Percentiles rank a stretch among this genome's conserved stretches.
Evolutionary conservation across 1,140 invertebrate species (phyloP).

Genomic region (Eubasilissa regina): DNA sequence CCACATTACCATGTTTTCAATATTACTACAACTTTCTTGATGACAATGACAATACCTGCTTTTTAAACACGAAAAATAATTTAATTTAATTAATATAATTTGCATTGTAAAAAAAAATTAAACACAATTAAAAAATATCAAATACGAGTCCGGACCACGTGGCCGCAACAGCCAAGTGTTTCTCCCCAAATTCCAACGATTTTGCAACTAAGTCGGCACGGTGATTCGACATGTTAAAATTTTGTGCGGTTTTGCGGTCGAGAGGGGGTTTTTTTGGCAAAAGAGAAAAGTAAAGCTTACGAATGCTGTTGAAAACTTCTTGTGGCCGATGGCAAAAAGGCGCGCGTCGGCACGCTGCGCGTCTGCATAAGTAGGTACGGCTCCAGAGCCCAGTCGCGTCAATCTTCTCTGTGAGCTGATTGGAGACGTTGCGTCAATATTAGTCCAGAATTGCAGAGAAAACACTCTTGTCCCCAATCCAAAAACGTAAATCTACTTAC

Average conservation of each 20-base stretch:
- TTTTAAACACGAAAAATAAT: too few species aligned
- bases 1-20: too few species aligned
- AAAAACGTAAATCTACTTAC: too few species aligned
- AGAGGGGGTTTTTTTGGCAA: conserved; percentile 20
- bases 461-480: background rate
- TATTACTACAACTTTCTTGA: too few species aligned
- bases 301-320: background rate
- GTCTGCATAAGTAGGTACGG: too few species aligned
- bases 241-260: conserved; percentile 31
- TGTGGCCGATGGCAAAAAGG: conserved; percentile 13
- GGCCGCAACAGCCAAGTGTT: background rate
- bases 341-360: background rate
- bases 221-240: conserved; percentile 39
- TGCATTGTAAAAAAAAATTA: too few species aligned
- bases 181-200: conserved; percentile 13
- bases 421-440: background rate
- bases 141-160: too few species aligned
- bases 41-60: too few species aligned
- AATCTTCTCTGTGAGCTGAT: background rate
- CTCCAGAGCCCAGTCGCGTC: too few species aligned
- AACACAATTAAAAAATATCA: too few species aligned
- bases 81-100: too few species aligned
- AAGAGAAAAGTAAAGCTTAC: conserved; percentile 4
- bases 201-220: conserved; percentile 4
- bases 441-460: too few species aligned